These are phyloP conservation scores for Pyrgilauda ruficollis DNA, from an alignment of 2,113 vertebrate species.

Conservation along the genomic window DNA sequence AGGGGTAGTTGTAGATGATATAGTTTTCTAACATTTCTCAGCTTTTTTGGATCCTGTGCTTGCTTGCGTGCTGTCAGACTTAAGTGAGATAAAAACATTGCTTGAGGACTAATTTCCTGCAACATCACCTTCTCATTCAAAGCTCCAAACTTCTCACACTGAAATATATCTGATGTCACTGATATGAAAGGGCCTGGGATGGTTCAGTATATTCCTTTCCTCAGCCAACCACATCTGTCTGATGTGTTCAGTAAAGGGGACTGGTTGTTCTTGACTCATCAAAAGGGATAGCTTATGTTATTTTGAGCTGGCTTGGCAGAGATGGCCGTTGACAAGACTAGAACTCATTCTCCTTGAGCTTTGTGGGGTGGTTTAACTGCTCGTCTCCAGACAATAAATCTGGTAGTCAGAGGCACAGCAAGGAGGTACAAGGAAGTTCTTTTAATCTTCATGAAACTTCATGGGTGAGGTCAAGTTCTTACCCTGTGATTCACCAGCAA, in stretches of 20 bases:
- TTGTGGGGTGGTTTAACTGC: neutral
- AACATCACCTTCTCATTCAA: neutral
- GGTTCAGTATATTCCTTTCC: neutral
- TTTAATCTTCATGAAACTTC: neutral
- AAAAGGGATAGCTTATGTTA: neutral
- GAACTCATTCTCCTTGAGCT: conserved; percentile 12
- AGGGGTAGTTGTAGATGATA: neutral
- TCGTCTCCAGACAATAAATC: neutral
- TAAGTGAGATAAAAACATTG: neutral
- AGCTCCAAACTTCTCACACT: neutral
- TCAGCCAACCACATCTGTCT: neutral
- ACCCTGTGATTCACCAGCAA: conserved; percentile 42
- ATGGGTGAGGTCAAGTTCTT: conserved; percentile 64
- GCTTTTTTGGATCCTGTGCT: neutral
- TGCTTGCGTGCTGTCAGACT: neutral
- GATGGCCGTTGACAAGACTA: neutral
- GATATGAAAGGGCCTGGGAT: neutral
- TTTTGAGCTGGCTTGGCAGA: neutral
- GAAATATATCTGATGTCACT: neutral
- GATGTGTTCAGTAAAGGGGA: neutral
- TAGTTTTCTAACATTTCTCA: neutral
- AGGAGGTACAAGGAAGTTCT: conserved; percentile 24
- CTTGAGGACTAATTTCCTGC: neutral
- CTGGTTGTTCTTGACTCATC: neutral
- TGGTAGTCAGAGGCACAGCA: neutral